Base-by-base conservation (phyloP, 37 sponge, comb jelly and placozoan species). In the Aphrocallistes beatrix region DNA sequence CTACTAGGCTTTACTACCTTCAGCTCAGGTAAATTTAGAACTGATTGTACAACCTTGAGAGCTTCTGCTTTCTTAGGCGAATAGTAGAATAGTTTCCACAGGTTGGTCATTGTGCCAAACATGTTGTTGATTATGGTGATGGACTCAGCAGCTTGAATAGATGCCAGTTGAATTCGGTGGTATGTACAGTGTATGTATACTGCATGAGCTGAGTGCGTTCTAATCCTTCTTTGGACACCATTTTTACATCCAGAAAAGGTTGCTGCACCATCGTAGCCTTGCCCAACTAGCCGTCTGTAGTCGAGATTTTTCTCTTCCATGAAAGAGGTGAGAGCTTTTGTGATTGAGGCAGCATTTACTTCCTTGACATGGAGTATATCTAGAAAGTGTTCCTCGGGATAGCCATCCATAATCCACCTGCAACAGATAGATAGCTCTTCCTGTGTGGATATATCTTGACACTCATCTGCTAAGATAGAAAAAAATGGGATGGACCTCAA, bases 181-280 rank as follows among this genome's bases (percentile, higher is more conserved):
- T 51, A 82, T 32, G 83, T 0, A 49, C 89, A 82, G 85, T 88
- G 89, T 0, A 88, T 82, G 50, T 88, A 85, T 37, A 88, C n/a
- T 23, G 86, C 89, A 82, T 88, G 89, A 23, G 82, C 86, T 49
- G 89, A 0, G 0, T 47, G 85, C 0, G 48, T 81, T 36, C 85
- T 23, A 0, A 88, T 85, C 39, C 89, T 81, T 39, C 48, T 81
- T 81, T 88, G 86, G 17, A 88, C 89, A 36, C 85, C 86, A 85
- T 0, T 85, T 36, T 51, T 8, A 0, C 37, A 19, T 13, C 89
- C 89, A 32, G 89, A 85, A 81, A 83, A 89, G 0, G 84, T 49
- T 51, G 89, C 83, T 83, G 83, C 89, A 51, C 86, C 89, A 82
- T 88, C 89, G 38, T 88, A 88, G 0, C 81, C 83, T 81, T 88